Base-by-base conservation (phyloP, 2,888 invertebrate genomes). In the Dolichomitus sp. region DNA sequence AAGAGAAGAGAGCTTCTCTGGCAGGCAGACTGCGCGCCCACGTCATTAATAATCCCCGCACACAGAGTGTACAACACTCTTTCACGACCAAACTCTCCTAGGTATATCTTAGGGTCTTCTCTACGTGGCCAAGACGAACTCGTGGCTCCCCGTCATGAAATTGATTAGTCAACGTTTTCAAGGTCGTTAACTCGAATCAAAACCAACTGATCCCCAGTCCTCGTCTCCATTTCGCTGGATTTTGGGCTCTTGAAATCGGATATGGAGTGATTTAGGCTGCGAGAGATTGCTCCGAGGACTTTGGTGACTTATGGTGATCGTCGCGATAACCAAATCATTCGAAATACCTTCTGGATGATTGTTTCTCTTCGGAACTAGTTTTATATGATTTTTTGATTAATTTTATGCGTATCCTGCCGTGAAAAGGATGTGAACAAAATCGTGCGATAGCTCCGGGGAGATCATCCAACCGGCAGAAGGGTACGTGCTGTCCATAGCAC, bases 81-180 rank as follows among this genome's bases (percentile, higher is more conserved):
- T 61, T 70, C 74, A 69, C 59, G 68, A 77, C 14, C 19, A n/a
- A 52, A 59, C 37, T 37, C 66, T 52, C 61, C 48, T 76, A 83
- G 83, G 79, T 76, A 70, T 61, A 65, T 66, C 59, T 73, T 14
- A n/a, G 45, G 27, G 37, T 57, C 12, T 37, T 65, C 45, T 57
- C 23, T 40, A 27, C 27, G 12, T 50, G 27, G 23, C 45, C 23
- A 76, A 37, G 52, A 80, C 40, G 70, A 66, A 50, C 78, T 48
- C 50, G 19, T 37, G 72, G 68, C 84, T 66, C 79, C 81, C 83
- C 81, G 78, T 81, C 83, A 84, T 83, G 83, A 85, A 86, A 86
- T 86, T 86, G 85, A 86, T 86, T 84, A 81, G 85, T 84, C 82
- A 83, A 86, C 81, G 78, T 74, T 86, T 86, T 83, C 75, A 84